Evolutionary conservation across 2,797 vertebrate genomes (phyloP).

Genomic region (Semaprochilodus insignis): DNA sequence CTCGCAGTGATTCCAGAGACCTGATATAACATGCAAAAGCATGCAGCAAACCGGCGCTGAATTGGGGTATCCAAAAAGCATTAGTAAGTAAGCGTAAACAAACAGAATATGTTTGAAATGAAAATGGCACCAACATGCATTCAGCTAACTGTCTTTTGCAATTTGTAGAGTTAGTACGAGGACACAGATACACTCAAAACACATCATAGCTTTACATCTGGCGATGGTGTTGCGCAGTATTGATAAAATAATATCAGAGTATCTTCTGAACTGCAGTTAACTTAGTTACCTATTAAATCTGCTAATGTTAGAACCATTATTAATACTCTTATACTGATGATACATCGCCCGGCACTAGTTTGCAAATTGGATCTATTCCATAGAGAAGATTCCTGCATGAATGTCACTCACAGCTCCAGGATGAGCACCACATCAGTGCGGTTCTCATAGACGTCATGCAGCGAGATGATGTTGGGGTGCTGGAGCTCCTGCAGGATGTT

Average conservation of each 20-base stretch:
- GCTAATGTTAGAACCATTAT: too few relatives aligned
- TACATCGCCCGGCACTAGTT: not conserved
- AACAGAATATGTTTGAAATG: not conserved
- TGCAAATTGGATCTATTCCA: too few relatives aligned
- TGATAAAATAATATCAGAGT: too few relatives aligned
- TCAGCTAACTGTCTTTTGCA: not conserved
- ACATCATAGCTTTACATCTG: not conserved
- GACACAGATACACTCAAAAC: not conserved
- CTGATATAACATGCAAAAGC: conserved; percentile 17
- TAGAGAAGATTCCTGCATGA: not conserved
- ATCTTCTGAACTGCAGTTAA: too few relatives aligned
- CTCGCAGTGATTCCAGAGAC: conserved; percentile 57
- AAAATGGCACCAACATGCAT: not conserved
- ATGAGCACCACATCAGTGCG: conserved; percentile 94
- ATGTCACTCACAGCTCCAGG: conserved; percentile 93
- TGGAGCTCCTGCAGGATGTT: conserved; percentile 90
- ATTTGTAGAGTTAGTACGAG: not conserved
- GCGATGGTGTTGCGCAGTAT: not conserved
- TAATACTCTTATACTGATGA: too few relatives aligned
- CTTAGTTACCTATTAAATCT: too few relatives aligned
- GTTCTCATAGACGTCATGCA: conserved; percentile 95
- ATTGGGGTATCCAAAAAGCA: not conserved
- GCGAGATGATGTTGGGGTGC: conserved; percentile 88
- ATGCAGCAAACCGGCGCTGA: conserved; percentile 11
- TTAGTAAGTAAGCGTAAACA: too few relatives aligned